Evolutionary conservation across 2,797 vertebrate species (phyloP).

Genomic region (Chrysocyon brachyurus): DNA sequence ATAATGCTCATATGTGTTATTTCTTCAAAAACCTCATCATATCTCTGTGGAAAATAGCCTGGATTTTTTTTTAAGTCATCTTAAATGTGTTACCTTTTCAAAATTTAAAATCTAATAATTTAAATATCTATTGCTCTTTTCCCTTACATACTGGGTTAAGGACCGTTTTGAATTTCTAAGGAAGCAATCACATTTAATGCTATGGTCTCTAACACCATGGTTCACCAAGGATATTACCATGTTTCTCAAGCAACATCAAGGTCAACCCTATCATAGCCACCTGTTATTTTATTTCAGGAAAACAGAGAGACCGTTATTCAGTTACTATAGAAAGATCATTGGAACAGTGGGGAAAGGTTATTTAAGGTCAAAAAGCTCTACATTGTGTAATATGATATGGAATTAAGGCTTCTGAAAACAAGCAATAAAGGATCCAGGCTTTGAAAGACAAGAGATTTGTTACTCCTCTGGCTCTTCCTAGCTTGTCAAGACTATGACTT

Average conservation of each 20-base stretch:
- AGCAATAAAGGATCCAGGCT: neutral
- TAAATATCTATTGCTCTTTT: neutral
- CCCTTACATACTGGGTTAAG: neutral
- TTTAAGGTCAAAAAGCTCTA: conserved; percentile 38
- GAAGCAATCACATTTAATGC: neutral
- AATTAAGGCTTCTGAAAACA: neutral
- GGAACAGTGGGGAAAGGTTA: neutral
- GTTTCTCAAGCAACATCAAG: conserved; percentile 17
- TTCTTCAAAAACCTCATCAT: neutral
- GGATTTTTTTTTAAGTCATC: neutral
- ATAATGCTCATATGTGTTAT: neutral
- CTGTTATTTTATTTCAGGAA: conserved; percentile 47
- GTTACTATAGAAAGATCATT: neutral
- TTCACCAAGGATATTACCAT: neutral
- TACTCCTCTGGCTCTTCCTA: neutral
- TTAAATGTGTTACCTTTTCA: neutral
- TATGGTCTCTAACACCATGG: neutral
- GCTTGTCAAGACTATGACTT: neutral
- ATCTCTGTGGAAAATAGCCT: neutral
- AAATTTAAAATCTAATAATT: conserved; percentile 15
- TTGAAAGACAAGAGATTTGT: neutral
- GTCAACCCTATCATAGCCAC: neutral
- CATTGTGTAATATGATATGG: neutral
- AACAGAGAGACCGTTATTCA: neutral
- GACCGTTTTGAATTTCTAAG: neutral